These are phyloP conservation scores for Apodemus speciosus DNA, from an alignment of 2,113 vertebrate genomes.

Conservation along the genomic window DNA sequence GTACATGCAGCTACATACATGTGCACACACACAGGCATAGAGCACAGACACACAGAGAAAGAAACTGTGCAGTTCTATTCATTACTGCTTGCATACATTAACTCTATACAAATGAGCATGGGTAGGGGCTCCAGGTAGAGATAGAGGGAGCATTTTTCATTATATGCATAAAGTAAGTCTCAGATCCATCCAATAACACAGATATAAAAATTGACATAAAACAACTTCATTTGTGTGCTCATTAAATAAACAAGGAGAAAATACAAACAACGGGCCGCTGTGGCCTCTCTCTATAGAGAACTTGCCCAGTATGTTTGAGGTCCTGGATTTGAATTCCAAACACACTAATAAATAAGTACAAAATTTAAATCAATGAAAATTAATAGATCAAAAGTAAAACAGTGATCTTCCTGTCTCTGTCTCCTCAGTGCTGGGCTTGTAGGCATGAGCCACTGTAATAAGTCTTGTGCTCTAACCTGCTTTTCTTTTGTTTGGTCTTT, in stretches of 20 bases:
- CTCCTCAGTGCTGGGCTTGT: too few species aligned
- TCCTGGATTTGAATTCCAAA: not conserved
- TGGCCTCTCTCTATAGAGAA: not conserved
- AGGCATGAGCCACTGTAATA: not conserved
- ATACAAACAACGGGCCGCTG: not conserved
- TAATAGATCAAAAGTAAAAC: not conserved
- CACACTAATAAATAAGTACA: not conserved
- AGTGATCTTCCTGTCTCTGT: too few species aligned
- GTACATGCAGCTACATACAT: not conserved
- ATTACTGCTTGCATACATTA: constrained; percentile 61
- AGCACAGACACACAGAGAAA: not conserved
- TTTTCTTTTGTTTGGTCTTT: not conserved
- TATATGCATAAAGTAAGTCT: not conserved
- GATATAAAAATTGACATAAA: not conserved
- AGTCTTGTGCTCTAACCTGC: not conserved
- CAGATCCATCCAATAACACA: not conserved
- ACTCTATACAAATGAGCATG: not conserved
- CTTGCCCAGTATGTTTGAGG: not conserved
- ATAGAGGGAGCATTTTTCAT: not conserved
- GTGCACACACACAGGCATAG: not conserved
- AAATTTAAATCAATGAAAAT: not conserved
- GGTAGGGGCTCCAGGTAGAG: not conserved
- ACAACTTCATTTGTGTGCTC: not conserved
- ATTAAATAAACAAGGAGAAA: not conserved
- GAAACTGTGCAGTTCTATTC: constrained; percentile 36